A percentile compares a stretch with the other conserved stretches of the same genome.
Evolutionary conservation across 2,113 vertebrate genomes (phyloP).

Genomic region (Salminus brasiliensis): DNA sequence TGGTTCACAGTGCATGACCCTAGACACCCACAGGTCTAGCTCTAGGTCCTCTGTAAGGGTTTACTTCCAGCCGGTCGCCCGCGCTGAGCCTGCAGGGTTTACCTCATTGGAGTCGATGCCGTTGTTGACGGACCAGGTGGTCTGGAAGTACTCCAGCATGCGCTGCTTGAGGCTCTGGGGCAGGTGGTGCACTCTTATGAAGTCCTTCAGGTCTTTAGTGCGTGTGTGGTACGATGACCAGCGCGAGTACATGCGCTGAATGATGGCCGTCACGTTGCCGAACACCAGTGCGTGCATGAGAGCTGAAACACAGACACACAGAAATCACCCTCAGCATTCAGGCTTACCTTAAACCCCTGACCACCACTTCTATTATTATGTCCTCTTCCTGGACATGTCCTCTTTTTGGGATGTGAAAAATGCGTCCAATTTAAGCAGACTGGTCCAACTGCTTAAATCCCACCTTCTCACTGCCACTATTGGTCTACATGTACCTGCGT

Average conservation of each 20-base stretch:
- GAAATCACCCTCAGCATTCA: neutral
- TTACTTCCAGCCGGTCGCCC: neutral
- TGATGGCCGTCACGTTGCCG: constrained; percentile 97
- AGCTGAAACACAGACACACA: constrained; percentile 70
- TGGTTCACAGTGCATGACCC: too few species aligned
- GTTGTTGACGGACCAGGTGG: constrained; percentile 98
- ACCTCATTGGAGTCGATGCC: constrained; percentile 96
- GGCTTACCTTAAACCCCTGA: neutral
- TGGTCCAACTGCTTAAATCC: too few species aligned
- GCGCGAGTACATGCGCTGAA: constrained; percentile 97
- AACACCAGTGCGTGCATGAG: constrained; percentile 98
- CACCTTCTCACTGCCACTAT: too few species aligned
- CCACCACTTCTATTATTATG: too few species aligned
- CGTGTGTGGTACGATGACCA: constrained; percentile 98
- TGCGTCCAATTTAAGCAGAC: too few species aligned
- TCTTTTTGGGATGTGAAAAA: too few species aligned
- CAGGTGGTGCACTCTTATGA: constrained; percentile 94
- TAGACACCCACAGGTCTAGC: neutral
- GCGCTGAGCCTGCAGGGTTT: constrained; percentile 27
- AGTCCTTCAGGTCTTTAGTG: constrained; percentile 97
- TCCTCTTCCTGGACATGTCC: too few species aligned
- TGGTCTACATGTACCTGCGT: too few species aligned
- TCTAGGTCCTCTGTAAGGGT: neutral
- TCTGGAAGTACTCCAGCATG: constrained; percentile 99
- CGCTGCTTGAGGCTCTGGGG: constrained; percentile 97